Evolutionary conservation across 2,888 invertebrate genomes (phyloP).

Genomic region (Formica aserva): DNA sequence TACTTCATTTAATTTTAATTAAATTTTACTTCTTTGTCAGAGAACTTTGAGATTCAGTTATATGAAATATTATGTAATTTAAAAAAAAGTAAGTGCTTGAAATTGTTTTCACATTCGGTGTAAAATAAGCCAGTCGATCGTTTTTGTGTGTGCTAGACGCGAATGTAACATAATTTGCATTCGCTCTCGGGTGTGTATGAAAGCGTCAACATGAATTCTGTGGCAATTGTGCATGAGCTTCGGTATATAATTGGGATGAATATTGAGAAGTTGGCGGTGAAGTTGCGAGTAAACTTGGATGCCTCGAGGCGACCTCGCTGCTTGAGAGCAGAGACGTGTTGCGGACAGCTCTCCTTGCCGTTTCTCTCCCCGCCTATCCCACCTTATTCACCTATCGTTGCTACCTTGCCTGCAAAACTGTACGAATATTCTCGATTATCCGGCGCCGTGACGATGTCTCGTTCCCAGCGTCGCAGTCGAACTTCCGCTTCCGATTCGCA

Average conservation of each 20-base stretch:
- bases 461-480: conserved; percentile 46
- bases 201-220: conserved; percentile 29
- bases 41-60: not conserved
- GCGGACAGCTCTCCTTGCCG: conserved; percentile 83
- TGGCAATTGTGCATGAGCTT: conserved; percentile 71
- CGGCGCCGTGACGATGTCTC: conserved; percentile 65
- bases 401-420: conserved; percentile 74
- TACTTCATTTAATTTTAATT: not conserved
- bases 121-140: conserved; percentile 11
- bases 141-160: conserved; percentile 18
- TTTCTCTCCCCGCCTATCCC: conserved; percentile 75
- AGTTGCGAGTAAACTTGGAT: conserved; percentile 86
- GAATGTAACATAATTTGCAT: conserved; percentile 23
- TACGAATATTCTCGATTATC: conserved; percentile 81
- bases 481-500: conserved; percentile 41
- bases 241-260: conserved; percentile 85
- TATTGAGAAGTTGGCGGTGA: conserved; percentile 86
- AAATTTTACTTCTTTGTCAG: not conserved
- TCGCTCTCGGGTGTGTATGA: conserved; percentile 37
- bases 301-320: conserved; percentile 83
- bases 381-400: conserved; percentile 69
- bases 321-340: conserved; percentile 86
- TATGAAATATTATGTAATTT: not conserved
- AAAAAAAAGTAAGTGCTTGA: not conserved
- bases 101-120: not conserved